Base-by-base conservation (phyloP, 2,113 vertebrate genomes). In the Ramphastos sulfuratus region DNA sequence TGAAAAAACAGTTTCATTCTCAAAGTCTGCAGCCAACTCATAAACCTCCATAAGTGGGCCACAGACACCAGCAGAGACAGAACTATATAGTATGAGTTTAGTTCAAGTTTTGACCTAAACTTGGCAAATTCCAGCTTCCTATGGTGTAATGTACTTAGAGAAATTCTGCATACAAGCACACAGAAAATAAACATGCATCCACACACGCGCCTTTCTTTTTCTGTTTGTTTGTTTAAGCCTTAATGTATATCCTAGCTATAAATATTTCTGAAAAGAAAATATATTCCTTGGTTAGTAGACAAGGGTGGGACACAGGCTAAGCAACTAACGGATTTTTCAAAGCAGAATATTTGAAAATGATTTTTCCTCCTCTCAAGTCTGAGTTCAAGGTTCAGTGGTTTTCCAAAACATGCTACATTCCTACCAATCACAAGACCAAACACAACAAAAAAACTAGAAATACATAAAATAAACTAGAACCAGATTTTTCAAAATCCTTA, bases 1-100 rank as follows among this genome's bases (percentile, higher is more conserved):
- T 96, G 90, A 84, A 95, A 94, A 92, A 94, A 90, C 2, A 27
- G 72, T 72, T 92, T 85, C 80, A 78, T 78, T 89, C 94, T 94
- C 76, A 78, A 85, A 94, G 82, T 70, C 79, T 91, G 83, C 89
- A 94, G 95, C 89, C 94, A 95, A 91, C 70, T 93, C 94, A 93
- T 92, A 96, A 96, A 95, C 76, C 79, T 89, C 75, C 44, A 3
- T 64, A 92, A 95, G 78, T 80, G 67, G 75, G 80, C 73, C 82
- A 92, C 71, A 96, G 94, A 86, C 94, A 95, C 73, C 80, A 92
- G 66, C 15, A 19, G 94, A 93, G 90, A 92, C 85, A 95, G 65
- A 90, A 81, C 79, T 90, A 61, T 65, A 78, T 28, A 75, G 46
- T 7, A 54, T 6, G 82, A 93, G 82, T 90, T 92, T 79, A 74